Base-by-base conservation (phyloP, 2,113 vertebrate genomes). In the Phaethornis superciliosus region DNA sequence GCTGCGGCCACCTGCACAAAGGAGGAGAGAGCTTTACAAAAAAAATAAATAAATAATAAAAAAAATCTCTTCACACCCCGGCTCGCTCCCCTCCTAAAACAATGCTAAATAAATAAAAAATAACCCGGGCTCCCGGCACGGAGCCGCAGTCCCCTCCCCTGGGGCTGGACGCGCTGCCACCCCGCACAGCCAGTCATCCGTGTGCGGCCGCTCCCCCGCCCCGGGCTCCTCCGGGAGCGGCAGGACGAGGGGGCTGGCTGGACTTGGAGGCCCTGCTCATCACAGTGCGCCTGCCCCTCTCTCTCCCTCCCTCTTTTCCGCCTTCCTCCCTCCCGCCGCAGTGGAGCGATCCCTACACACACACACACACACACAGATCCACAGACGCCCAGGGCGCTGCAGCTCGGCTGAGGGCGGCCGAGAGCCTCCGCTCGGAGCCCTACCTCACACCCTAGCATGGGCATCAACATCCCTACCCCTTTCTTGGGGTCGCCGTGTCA, bases 221-320 rank as follows among this genome's bases (percentile, higher is more conserved):
- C 33, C 51, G 30, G 72, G 91, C 89, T 71, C 78, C 87, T 59
- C 72, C 35, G 46, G 89, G 55, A 67, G 74, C 60, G 19, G 79
- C 68, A 92, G 79, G 68, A 78, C 76, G 67, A 35, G 44, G 35
- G 79, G 44, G 44, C 40, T 44, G 40, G 62, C 83, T 71, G 72
- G 65, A 76, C 82, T 81, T 42, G 70, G 74, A 91, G 77, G 89
- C 91, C 89, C 82, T 27, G 82, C 78, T 89, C 94, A 90, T 90
- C 88, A 52, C 93, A 67, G 86, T 11, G 77, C 75, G 55, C 71
- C 77, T 85, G 42, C 76, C 76, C 40, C 68, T 27, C 35, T 46
- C 54, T 22, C n/a, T 13, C 9, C 33, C n/a, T 7, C 4, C 47
- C 72, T 22, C 46, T n/a, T 19, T 46, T 46, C 56, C 65, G 20